phyloP scores from a whole-genome alignment of 2,113 vertebrate genomes.

The Eulacestoma nigropectus region DNA sequence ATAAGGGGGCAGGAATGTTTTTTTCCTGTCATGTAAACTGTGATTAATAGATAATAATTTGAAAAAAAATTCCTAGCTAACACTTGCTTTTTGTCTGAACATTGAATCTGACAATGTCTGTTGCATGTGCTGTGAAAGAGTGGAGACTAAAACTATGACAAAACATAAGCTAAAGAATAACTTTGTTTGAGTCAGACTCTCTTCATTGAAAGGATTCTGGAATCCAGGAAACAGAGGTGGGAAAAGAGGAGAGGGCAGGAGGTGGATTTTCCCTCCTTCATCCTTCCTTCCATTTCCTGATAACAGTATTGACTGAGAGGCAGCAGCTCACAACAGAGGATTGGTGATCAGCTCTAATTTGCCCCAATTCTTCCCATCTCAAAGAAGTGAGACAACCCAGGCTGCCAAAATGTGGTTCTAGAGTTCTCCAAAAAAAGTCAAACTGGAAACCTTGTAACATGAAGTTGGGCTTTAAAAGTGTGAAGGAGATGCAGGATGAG shows the following conservation, averaged over 20 bases:
- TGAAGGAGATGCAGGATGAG: background rate
- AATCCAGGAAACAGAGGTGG: background rate
- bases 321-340: background rate
- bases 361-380: background rate
- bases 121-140: background rate
- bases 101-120: background rate
- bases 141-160: background rate
- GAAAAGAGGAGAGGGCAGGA: accelerated
- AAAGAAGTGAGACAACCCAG: background rate
- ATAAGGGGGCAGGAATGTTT: background rate
- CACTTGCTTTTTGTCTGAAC: background rate
- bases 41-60: background rate
- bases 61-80: background rate
- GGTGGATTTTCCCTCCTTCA: background rate
- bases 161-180: background rate
- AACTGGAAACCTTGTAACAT: background rate
- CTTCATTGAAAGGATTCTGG: background rate
- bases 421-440: background rate
- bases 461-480: background rate
- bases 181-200: background rate
- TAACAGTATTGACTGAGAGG: background rate
- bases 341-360: background rate
- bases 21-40: background rate
- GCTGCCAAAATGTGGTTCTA: background rate
- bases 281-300: background rate